Percentiles rank a stretch among this genome's conserved stretches.
Conservation (phyloP, 2,888 invertebrate species). For the Gryllus longicercus region DNA sequence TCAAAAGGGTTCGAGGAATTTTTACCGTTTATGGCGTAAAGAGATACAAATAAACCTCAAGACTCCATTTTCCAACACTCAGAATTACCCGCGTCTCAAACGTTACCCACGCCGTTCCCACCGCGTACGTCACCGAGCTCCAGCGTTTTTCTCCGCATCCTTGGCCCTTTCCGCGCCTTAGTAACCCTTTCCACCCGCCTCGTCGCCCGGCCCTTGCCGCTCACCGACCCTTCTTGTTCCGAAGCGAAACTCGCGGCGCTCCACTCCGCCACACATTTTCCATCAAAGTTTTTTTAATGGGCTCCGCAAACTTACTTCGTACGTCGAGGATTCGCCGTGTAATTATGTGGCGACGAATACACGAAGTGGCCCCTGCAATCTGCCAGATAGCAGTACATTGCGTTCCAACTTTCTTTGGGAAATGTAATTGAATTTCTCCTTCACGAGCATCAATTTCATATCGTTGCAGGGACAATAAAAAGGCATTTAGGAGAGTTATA, state of each 20-base stretch:
- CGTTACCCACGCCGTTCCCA: neutral
- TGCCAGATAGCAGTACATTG: neutral
- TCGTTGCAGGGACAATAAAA: neutral
- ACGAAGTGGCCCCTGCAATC: neutral
- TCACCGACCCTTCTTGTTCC: neutral
- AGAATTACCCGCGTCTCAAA: no score
- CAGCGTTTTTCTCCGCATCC: neutral
- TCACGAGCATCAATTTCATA: neutral
- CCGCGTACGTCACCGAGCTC: neutral
- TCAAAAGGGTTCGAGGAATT: no score
- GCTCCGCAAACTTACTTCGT: neutral
- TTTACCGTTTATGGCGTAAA: no score
- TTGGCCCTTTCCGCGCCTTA: neutral
- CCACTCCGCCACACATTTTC: neutral
- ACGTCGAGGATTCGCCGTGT: neutral
- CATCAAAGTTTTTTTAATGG: conserved; percentile 17
- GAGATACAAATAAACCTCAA: no score
- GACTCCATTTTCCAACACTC: no score
- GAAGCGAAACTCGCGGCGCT: neutral
- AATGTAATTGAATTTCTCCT: conserved; percentile 17
- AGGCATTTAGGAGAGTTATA: neutral
- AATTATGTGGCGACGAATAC: neutral
- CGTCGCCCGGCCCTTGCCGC: neutral
- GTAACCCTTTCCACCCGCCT: neutral
- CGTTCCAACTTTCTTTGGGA: neutral